Evolutionary conservation across 2,888 invertebrate genomes (phyloP).

Genomic region (Ptychoptera contaminata): DNA sequence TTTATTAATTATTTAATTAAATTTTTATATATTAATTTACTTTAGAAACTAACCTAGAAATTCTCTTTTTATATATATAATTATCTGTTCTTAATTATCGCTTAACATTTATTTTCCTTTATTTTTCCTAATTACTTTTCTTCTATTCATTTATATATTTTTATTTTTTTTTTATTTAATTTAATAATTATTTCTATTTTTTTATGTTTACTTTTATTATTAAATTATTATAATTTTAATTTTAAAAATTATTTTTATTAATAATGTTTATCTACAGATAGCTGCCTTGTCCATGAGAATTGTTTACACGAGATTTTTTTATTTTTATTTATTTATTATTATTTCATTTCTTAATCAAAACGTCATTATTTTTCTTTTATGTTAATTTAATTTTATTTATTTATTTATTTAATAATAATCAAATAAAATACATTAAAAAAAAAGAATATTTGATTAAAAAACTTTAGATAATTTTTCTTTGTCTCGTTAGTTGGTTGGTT

Average conservation of each 20-base stretch:
- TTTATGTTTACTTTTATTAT: background rate
- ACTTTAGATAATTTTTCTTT: background rate
- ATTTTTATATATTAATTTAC: too few species aligned
- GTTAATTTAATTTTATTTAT: background rate
- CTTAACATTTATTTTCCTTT: background rate
- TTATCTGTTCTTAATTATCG: too few species aligned
- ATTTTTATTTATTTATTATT: slow-evolving; percentile 17
- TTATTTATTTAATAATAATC: background rate
- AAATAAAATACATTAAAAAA: slow-evolving; percentile 1
- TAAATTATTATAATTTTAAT: background rate
- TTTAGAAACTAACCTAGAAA: too few species aligned
- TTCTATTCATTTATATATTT: background rate
- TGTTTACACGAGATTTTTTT: slow-evolving; percentile 9
- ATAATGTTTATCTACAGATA: slow-evolving; percentile 30
- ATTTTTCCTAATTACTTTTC: background rate
- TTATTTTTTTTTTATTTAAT: background rate
- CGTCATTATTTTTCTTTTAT: background rate
- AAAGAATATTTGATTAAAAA: background rate
- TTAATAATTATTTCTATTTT: background rate
- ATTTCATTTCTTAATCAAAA: slow-evolving; percentile 11
- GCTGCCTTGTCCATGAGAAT: slow-evolving; percentile 34
- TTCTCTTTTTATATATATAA: background rate
- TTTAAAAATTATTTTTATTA: too few species aligned
- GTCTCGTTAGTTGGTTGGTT: slow-evolving; percentile 1
- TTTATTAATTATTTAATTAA: background rate